Evolutionary conservation across 2,797 vertebrate genomes (phyloP).

Genomic region (Falco columbarius): DNA sequence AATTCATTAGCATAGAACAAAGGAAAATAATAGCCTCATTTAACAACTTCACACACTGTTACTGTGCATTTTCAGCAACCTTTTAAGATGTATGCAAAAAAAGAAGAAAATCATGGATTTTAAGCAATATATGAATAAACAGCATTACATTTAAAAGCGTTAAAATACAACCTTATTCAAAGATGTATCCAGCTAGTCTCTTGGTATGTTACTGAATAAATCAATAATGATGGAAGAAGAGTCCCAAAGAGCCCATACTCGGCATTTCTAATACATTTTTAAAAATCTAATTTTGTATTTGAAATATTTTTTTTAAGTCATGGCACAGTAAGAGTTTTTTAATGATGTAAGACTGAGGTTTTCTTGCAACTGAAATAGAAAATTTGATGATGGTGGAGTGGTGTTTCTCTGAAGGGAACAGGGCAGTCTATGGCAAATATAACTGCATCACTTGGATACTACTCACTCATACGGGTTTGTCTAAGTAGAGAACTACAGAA

Average conservation of each 20-base stretch:
- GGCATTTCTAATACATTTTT: background rate
- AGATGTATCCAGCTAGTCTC: background rate
- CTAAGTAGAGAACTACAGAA: background rate
- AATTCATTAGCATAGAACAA: slow-evolving; percentile 50
- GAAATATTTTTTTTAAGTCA: background rate
- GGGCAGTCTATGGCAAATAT: background rate
- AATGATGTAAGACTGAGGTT: background rate
- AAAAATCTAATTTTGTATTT: background rate
- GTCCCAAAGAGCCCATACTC: background rate
- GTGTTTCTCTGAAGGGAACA: background rate
- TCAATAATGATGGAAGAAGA: background rate
- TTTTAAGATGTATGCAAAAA: background rate
- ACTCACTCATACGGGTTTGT: background rate
- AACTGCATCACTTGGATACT: fast-evolving
- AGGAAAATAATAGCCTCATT: slow-evolving; percentile 35
- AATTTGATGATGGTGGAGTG: background rate
- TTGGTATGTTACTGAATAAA: background rate
- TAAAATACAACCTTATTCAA: background rate
- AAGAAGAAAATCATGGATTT: background rate
- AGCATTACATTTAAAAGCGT: background rate
- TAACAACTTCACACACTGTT: slow-evolving; percentile 30
- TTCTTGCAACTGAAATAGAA: background rate
- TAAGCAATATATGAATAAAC: background rate
- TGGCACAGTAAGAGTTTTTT: background rate
- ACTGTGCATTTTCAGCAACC: background rate